phyloP scores from a whole-genome alignment of 1,140 invertebrate species.

The Bombus cullumanus region DNA sequence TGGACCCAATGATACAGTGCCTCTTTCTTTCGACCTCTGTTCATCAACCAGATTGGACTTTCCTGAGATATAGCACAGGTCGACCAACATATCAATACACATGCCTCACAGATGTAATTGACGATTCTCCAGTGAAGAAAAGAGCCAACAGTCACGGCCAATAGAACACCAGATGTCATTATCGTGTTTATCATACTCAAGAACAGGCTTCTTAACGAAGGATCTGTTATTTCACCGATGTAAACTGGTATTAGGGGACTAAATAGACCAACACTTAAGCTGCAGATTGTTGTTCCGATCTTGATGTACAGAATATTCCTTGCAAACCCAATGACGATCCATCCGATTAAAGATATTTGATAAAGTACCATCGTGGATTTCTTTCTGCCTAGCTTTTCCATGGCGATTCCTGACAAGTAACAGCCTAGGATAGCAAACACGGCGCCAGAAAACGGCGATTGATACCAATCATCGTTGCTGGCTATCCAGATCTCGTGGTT shows the following conservation, averaged over 20 bases:
- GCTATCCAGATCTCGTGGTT: background rate
- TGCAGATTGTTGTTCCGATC: slow-evolving; percentile 87
- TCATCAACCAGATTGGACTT: slow-evolving; percentile 88
- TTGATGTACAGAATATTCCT: slow-evolving; percentile 65
- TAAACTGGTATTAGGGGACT: slow-evolving; percentile 82
- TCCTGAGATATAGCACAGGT: slow-evolving; percentile 82
- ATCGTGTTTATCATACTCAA: slow-evolving; percentile 83
- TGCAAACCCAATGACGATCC: slow-evolving; percentile 85
- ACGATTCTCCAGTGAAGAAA: slow-evolving; percentile 85
- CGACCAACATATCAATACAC: no score
- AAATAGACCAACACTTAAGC: slow-evolving; percentile 83
- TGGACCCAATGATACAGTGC: slow-evolving; percentile 81
- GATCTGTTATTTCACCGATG: slow-evolving; percentile 83
- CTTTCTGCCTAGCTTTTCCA: slow-evolving; percentile 88
- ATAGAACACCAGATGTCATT: slow-evolving; percentile 83
- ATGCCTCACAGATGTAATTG: slow-evolving; percentile 81
- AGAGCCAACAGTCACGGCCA: slow-evolving; percentile 85
- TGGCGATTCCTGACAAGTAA: slow-evolving; percentile 84
- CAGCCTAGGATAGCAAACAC: slow-evolving; percentile 84
- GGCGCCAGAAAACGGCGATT: background rate
- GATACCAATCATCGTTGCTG: background rate
- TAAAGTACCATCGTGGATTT: slow-evolving; percentile 85
- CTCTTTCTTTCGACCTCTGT: slow-evolving; percentile 82
- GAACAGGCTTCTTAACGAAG: slow-evolving; percentile 84
- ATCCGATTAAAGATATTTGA: slow-evolving; percentile 86